phyloP scores from a whole-genome alignment of 2,113 vertebrate genomes.

The Sphyrna mokarran region DNA sequence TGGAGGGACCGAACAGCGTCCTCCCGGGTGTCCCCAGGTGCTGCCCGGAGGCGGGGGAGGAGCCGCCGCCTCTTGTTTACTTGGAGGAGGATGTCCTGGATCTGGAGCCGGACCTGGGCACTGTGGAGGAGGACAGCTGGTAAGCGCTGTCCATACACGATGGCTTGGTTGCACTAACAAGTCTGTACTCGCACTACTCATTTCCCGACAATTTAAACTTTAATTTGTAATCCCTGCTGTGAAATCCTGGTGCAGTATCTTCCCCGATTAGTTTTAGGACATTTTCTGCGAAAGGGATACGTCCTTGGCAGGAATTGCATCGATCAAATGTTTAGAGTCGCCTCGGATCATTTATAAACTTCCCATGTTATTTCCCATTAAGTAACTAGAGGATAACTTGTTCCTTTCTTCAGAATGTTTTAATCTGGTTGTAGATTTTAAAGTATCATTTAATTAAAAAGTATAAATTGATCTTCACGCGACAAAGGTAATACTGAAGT shows the following conservation, averaged over 20 bases:
- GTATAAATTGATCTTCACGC: neutral
- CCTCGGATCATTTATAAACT: neutral
- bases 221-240: too few species aligned
- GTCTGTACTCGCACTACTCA: neutral
- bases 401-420: neutral
- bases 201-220: neutral
- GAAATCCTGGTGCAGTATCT: neutral
- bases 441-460: neutral
- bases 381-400: neutral
- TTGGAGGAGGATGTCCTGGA: constrained; percentile 78
- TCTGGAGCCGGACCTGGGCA: constrained; percentile 61
- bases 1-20: neutral
- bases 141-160: constrained; percentile 49
- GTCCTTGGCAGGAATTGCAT: neutral
- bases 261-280: neutral
- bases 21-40: neutral
- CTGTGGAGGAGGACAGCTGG: constrained; percentile 76
- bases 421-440: neutral
- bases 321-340: neutral
- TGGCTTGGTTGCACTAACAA: neutral
- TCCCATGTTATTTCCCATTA: neutral
- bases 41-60: constrained; percentile 44
- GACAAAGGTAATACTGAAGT: neutral
- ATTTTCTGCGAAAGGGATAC: neutral
- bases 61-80: constrained; percentile 46